Percentiles rank a stretch among this genome's conserved stretches.
phyloP scores from a whole-genome alignment of 1,140 invertebrate genomes.

The Hyposmocoma kahamanoa region DNA sequence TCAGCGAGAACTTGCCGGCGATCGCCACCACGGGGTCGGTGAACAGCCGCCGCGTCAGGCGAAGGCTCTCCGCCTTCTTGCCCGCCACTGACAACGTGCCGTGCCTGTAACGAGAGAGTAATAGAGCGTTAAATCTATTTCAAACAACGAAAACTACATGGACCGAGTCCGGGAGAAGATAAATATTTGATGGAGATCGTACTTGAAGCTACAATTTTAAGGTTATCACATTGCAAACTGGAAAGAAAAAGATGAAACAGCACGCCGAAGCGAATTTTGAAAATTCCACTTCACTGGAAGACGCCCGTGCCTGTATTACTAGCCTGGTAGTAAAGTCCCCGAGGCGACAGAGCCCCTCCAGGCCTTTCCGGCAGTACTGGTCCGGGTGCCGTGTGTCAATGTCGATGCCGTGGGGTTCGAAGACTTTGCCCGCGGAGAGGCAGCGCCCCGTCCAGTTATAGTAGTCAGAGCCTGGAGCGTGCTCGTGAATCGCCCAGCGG shows the following conservation, averaged over 20 bases:
- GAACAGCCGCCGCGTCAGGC: conserved; percentile 82
- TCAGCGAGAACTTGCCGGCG: conserved; percentile 81
- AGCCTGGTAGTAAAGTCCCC: conserved; percentile 78
- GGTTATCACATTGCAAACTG: too few relatives aligned
- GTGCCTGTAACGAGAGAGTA: conserved; percentile 77
- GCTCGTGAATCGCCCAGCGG: conserved; percentile 79
- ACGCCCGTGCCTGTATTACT: too few relatives aligned
- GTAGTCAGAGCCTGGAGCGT: conserved; percentile 81
- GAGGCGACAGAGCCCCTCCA: conserved; percentile 77
- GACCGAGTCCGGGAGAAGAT: too few relatives aligned
- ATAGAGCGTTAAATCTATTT: too few relatives aligned
- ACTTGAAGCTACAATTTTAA: too few relatives aligned
- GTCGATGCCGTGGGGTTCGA: conserved; percentile 86
- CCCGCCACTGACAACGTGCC: conserved; percentile 84
- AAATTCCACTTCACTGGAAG: too few relatives aligned
- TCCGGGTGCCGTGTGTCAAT: conserved; percentile 68
- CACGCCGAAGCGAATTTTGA: too few relatives aligned
- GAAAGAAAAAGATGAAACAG: too few relatives aligned
- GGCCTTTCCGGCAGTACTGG: conserved; percentile 71
- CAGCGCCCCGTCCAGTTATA: conserved; percentile 93
- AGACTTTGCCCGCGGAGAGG: conserved; percentile 84
- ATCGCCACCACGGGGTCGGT: conserved; percentile 87
- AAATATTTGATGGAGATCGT: too few relatives aligned
- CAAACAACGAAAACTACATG: too few relatives aligned
- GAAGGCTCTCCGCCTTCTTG: conserved; percentile 76